Conservation (phyloP, 2,113 vertebrate genomes). For the Bagarius yarrelli region DNA sequence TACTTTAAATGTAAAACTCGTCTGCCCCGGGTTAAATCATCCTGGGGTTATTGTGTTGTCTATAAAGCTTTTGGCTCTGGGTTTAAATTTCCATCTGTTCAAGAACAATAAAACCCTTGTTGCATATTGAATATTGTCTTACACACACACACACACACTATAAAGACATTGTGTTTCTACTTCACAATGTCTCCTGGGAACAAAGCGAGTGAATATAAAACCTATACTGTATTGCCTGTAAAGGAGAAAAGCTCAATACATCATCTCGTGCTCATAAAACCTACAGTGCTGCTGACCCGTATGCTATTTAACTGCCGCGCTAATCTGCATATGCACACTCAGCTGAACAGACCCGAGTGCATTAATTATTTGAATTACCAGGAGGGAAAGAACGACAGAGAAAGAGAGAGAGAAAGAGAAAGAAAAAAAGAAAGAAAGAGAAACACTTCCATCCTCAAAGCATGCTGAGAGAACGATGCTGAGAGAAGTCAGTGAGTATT, state of each 20-base stretch:
- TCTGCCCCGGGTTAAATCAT: neutral
- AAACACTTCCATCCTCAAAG: conserved; percentile 16
- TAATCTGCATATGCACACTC: conserved; percentile 41
- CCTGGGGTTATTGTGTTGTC: neutral
- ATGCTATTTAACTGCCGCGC: conserved; percentile 35
- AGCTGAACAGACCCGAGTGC: conserved; percentile 32
- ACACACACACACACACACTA: neutral
- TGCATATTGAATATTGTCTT: neutral
- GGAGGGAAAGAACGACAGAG: neutral
- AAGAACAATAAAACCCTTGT: neutral
- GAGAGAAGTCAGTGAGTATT: neutral
- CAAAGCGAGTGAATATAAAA: conserved; percentile 8
- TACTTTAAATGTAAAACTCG: neutral
- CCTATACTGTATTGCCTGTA: neutral
- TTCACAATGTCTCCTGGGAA: conserved; percentile 12
- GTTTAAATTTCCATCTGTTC: neutral
- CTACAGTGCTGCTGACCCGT: conserved; percentile 35
- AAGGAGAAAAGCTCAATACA: neutral
- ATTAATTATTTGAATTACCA: conserved; percentile 16
- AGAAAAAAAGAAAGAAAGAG: conserved; percentile 1
- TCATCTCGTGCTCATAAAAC: conserved; percentile 23
- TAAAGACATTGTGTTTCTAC: neutral
- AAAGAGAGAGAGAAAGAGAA: neutral
- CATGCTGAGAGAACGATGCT: conserved; percentile 24
- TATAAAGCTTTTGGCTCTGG: neutral